Base-by-base conservation (phyloP, 2,113 vertebrate species). In the Poeciliopsis turrubarensis region DNA sequence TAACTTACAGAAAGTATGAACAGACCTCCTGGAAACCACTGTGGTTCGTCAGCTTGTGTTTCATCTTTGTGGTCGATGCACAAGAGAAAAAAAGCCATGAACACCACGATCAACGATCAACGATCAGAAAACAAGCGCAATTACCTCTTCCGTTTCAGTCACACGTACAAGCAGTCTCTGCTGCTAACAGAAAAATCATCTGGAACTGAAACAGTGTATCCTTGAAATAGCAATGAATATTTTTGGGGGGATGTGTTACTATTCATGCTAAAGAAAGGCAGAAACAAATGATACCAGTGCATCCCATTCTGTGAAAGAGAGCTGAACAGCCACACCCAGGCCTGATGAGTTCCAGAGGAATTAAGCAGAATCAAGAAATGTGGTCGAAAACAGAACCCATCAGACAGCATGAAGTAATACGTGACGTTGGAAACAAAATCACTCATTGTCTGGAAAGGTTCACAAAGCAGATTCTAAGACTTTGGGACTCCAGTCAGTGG, bases 41-140 rank as follows among this genome's bases (percentile, higher is more conserved):
- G 67, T 44, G 25, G 72, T 66, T 65, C 61, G 51, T 73, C 64
- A 62, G 26, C 22, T 30, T 51, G 30, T 60, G 72, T 60, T 65
- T 57, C 37, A 34, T 60, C 27, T 26, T 27, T 30, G 30, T 51
- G 27, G 66, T n/a, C 14, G 27, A 80, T 9, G 3, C 62, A 54
- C 17, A 29, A 17, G 41, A 30, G 62, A 22, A 34, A 39, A 34
- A 13, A 61, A 65, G 68, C 19, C 47, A 39, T 6, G 61, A 63
- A 54, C 9, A 51, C 14, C 60, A 31, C 30, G 4, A 31, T 31
- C 30, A 31, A 31, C 30, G 4, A 31, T 31, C 30, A 31, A 31
- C 30, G 30, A 31, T 31, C n/a, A 37, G 62, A 72, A 66, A 71
- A 19, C 34, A 14, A 44, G 15, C 7, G 2, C 22, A 17, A 41